Base-by-base conservation (phyloP, 1,140 invertebrate species). In the Cotesia glomerata region DNA sequence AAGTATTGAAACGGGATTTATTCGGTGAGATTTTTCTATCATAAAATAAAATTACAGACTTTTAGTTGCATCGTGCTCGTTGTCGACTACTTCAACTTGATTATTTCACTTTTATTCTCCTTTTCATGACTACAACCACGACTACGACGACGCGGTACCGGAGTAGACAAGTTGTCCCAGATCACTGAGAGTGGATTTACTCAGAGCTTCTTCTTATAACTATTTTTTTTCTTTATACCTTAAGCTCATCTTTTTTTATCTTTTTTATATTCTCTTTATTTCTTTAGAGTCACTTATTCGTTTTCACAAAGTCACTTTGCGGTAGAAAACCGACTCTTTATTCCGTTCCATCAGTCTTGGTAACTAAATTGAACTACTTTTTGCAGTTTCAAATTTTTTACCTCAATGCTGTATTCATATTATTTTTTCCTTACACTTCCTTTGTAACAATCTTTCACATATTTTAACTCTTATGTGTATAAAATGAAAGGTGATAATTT, bases 101-200 rank as follows among this genome's bases (percentile, higher is more conserved):
- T 54, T 13, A 59, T 26, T 59, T 59, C 58, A 34, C 14, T 59
- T 34, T 59, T 59, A 34, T 59, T 59, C 26, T 59, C 9, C 18
- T 59, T 32, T 11, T 59, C 18, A 11, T 34, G 5, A n/a, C 39
- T 45, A 56, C 52, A 13, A 18, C 52, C 1, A 26, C 26, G 52
- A 13, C 52, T 3, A 45, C 39, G 5, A 45, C 39, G 39, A 45
- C 39, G 0, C 7, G 39, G 39, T 54, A 14, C 5, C 13, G 16
- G 5, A 59, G 58, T 26, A 59, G 58, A 59, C 16, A 59, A 13
- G 58, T 59, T 59, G 58, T 59, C 18, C 9, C 16, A 59, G 58
- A 26, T 26, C 58, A 59, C 58, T 59, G 8, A 59, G 58, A 59
- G 58, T 59, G 18, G 16, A 59, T 59, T 59, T 59, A 59, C 58